These are phyloP conservation scores for Danio choprae DNA, from an alignment of 2,797 vertebrate genomes.

Conservation along the genomic window DNA sequence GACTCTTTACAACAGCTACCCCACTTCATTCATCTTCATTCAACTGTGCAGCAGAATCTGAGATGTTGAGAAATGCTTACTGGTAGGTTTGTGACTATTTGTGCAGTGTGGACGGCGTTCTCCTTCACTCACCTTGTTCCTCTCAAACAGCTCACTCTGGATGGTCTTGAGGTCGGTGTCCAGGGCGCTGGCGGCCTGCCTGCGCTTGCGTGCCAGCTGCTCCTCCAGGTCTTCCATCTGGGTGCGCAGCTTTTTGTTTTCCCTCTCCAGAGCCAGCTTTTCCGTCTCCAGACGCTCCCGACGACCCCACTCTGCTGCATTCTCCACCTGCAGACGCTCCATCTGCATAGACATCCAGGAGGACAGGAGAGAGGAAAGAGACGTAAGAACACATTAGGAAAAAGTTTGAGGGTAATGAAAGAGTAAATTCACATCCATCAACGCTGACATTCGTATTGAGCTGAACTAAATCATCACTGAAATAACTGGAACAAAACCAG, in stretches of 20 bases:
- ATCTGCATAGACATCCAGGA: slow-evolving; percentile 78
- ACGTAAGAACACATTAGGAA: background rate
- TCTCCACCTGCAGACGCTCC: slow-evolving; percentile 95
- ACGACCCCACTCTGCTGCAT: slow-evolving; percentile 93
- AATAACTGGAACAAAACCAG: background rate
- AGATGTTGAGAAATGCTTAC: background rate
- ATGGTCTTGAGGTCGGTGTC: slow-evolving; percentile 93
- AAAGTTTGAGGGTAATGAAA: background rate
- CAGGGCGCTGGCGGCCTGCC: slow-evolving; percentile 88
- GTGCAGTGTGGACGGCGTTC: background rate
- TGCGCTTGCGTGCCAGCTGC: slow-evolving; percentile 87
- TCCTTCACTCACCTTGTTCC: slow-evolving; percentile 87
- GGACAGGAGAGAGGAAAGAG: background rate
- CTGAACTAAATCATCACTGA: background rate
- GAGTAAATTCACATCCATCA: background rate
- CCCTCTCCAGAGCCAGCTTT: slow-evolving; percentile 92
- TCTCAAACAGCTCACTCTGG: slow-evolving; percentile 92
- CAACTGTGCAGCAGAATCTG: background rate
- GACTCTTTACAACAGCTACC: slow-evolving; percentile 12
- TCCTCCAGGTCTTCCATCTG: slow-evolving; percentile 93
- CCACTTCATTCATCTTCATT: slow-evolving; percentile 16
- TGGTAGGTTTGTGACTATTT: slow-evolving; percentile 9
- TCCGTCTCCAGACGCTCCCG: slow-evolving; percentile 94
- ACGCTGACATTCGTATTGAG: too few relatives aligned
- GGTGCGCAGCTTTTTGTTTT: slow-evolving; percentile 95